These are phyloP conservation scores for Echinarachnius parma DNA, from an alignment of 53 echinoderm and acorn worm species.

Conservation along the genomic window DNA sequence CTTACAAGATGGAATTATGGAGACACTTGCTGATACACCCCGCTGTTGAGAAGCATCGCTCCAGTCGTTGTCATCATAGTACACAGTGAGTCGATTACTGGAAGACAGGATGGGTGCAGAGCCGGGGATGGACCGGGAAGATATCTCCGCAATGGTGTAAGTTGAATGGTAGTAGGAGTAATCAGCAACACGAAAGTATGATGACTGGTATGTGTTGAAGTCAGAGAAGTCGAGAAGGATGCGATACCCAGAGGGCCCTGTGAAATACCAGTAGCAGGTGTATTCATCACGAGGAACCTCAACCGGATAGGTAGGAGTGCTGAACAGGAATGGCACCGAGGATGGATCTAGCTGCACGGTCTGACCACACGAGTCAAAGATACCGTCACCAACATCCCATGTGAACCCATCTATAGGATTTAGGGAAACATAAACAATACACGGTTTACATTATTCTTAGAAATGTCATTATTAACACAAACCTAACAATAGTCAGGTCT, in stretches of 20 bases:
- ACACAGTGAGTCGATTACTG: conserved; percentile 6
- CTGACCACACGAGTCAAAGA: conserved; percentile 37
- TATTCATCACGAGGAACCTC: conserved; percentile 1
- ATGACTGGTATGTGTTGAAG: background rate
- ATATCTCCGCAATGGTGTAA: conserved; percentile 8
- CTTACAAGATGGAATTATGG: conserved; percentile 5
- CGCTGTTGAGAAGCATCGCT: conserved; percentile 1
- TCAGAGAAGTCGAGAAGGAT: background rate
- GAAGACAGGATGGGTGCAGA: conserved; percentile 1
- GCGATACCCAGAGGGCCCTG: conserved; percentile 8
- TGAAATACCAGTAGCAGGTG: conserved; percentile 25
- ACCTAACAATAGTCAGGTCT: too few species aligned
- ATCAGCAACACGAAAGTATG: background rate
- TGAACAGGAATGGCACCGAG: conserved; percentile 9
- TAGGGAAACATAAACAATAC: too few species aligned
- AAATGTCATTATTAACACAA: too few species aligned
- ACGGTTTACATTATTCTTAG: too few species aligned
- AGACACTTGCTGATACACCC: background rate
- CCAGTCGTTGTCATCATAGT: conserved; percentile 6
- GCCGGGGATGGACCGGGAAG: background rate
- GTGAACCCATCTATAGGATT: conserved; percentile 5
- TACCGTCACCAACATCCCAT: background rate
- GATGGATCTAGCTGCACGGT: conserved; percentile 15
- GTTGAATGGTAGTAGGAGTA: background rate
- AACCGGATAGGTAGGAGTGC: conserved; percentile 16